phyloP scores from a whole-genome alignment of 2,797 vertebrate genomes.

The Rhinichthys osculus region DNA sequence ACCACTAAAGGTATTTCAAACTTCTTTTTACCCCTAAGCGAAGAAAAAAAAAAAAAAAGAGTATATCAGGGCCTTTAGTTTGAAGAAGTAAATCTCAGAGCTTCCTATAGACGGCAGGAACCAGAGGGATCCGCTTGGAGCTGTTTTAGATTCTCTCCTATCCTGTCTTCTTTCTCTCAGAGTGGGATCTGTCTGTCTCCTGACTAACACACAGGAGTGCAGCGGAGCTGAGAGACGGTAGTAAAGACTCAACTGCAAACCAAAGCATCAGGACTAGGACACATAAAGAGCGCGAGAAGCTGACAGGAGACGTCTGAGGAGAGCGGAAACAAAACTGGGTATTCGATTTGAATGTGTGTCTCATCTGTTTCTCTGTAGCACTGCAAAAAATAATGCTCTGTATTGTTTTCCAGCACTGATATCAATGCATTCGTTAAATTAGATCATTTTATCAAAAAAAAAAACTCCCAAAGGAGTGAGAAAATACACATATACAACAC shows the following conservation, averaged over 20 bases:
- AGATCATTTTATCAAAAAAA: background rate
- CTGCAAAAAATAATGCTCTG: background rate
- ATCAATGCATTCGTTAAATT: background rate
- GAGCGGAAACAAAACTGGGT: background rate
- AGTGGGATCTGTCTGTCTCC: background rate
- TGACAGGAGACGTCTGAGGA: background rate
- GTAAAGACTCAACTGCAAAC: conserved; percentile 4
- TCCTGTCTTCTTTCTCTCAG: background rate
- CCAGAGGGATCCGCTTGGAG: background rate
- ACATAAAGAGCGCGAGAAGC: background rate
- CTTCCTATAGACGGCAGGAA: background rate
- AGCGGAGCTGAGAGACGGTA: background rate
- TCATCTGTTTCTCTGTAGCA: background rate
- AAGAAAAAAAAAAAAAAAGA: background rate
- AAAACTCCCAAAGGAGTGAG: background rate
- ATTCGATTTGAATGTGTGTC: background rate
- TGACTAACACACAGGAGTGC: background rate
- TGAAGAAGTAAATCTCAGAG: background rate
- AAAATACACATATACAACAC: background rate
- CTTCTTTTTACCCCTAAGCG: background rate
- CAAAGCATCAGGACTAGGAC: background rate
- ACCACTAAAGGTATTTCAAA: background rate
- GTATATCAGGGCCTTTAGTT: background rate
- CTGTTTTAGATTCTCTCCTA: background rate
- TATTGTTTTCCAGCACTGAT: background rate